Percentiles rank a stretch among this genome's conserved stretches.
These are phyloP conservation scores for Ichneumon xanthorius DNA, from an alignment of 2,888 invertebrate species.

Conservation along the genomic window DNA sequence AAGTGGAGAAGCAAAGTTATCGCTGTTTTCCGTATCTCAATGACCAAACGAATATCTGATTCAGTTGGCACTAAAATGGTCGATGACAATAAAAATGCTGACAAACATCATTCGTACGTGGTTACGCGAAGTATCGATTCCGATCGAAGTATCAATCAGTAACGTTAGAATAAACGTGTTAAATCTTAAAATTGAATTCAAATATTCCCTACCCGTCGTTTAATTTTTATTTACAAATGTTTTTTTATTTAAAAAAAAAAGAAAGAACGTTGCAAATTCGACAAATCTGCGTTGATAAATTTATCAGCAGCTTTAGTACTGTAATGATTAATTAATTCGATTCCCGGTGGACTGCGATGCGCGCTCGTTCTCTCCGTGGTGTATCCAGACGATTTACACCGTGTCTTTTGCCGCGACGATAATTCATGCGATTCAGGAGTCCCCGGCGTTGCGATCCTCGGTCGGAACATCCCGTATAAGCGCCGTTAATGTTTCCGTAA, in stretches of 20 bases:
- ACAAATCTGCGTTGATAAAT: neutral
- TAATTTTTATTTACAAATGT: neutral
- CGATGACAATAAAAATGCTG: no score
- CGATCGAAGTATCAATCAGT: neutral
- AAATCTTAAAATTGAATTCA: neutral
- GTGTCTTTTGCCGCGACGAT: neutral
- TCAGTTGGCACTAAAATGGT: no score
- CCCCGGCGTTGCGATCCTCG: neutral
- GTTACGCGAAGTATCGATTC: neutral
- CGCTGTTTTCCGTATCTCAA: no score
- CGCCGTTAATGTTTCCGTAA: constrained; percentile 63
- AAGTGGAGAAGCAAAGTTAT: no score
- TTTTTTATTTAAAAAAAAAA: neutral
- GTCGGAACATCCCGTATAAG: constrained; percentile 32
- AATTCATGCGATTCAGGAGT: constrained; percentile 24
- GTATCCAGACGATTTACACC: neutral
- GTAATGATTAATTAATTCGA: neutral
- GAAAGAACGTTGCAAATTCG: neutral
- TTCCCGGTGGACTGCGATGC: neutral
- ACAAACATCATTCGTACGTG: no score
- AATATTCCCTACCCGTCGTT: neutral
- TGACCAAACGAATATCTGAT: no score
- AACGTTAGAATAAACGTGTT: neutral
- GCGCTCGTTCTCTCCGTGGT: neutral
- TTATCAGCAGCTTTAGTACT: neutral